Base-by-base conservation (phyloP, 2,113 vertebrate species). In the Syngnathus floridae region DNA sequence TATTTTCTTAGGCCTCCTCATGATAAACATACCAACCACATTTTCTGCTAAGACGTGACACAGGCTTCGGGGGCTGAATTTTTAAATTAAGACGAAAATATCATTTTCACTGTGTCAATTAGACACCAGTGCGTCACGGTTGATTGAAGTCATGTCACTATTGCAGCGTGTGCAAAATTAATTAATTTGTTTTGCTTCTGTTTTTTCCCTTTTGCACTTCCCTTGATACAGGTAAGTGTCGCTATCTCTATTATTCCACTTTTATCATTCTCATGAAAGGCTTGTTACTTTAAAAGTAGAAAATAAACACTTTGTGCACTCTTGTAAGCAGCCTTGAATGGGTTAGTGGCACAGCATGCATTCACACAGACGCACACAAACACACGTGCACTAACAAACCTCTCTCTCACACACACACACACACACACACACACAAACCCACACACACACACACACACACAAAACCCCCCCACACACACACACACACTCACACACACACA, bases 171-270 rank as follows among this genome's bases (percentile, higher is more conserved):
- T 56, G 22, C 35, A 56, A 56, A 56, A 35, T 35, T 56, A 5
- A 54, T 64, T 59, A 16, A 65, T 70, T 41, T 80, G 3, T 64
- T 16, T 71, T 11, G 19, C 21, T 65, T 60, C 22, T 61, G 26
- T 17, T 17, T 52, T 64, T 16, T 62, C 43, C 45, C 36, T 40
- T 40, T 56, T 65, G 37, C 70, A 67, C 75, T 64, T 40, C 62
- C 73, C 65, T 66, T 66, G 48, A 72, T 75, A 72, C 63, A 86
- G 85, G 80, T 84, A 79, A 86, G 80, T 78, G 54, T 63, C 63
- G 68, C 11, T 40, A 31, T 40, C 21, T 26, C 26, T 43, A 26
- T 26, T 7, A 16, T 45, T 61, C 2, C 37, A 4, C n/a, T 41
- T 38, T 43, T 14, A 22, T 6, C 6, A 41, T 41, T 14, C 2